Base-by-base conservation (phyloP, 1,140 invertebrate species). In the Ceratina calcarata region DNA sequence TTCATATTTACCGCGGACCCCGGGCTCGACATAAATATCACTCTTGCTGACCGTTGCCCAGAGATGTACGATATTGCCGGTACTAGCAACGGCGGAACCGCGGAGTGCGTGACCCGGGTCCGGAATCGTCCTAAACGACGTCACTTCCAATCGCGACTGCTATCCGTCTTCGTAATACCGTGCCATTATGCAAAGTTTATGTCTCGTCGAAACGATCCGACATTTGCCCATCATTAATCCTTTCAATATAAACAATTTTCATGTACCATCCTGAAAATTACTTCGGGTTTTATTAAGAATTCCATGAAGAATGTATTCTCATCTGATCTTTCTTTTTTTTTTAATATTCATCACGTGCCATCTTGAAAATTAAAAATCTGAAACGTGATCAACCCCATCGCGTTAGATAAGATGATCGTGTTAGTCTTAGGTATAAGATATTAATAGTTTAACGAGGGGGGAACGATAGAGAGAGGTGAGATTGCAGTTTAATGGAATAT, bases 51-150 rank as follows among this genome's bases (percentile, higher is more conserved):
- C 80, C 82, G 62, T 65, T 72, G 69, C 69, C 37, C 79, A 32
- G 74, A 82, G 82, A 84, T 74, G 62, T 84, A 84, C 80, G 75
- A 78, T 82, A 84, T 84, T 82, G 80, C 74, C 73, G 24, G 80
- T 53, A 74, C 55, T 49, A 82, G 53, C 62, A 32, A 32, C 24
- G 70, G 75, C 80, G 24, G 51, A 71, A 82, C 27, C 27, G 7
- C 53, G 67, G 64, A 22, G 69, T 65, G 80, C 82, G 82, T 84
- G 82, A 84, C 69, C 49, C 53, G 82, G 49, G 51, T 84, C 53
- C 57, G 65, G 72, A 82, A 84, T 81, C 71, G 80, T 69, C 58
- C 82, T 74, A 81, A 84, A 84, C 72, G 74, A 81, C 68, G 58
- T 74, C 66, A 57, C 66, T 78, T 82, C 70, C 73, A 71, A 68